phyloP scores from a whole-genome alignment of 2,888 invertebrate genomes.

The Trilocha varians region DNA sequence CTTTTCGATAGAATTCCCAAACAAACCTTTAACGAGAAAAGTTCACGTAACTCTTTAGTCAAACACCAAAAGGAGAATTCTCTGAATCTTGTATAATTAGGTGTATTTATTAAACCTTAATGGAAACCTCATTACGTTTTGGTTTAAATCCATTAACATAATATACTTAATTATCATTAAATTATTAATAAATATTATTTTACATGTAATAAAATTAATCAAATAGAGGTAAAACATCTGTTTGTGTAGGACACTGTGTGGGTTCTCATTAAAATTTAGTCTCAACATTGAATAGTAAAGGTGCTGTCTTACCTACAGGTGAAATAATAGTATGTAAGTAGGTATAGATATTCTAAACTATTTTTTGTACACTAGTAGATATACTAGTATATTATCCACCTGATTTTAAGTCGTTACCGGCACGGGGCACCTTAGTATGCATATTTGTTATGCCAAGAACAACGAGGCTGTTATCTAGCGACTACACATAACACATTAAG shows the following conservation, averaged over 20 bases:
- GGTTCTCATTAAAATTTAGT: conserved; percentile 27
- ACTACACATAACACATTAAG: conserved; percentile 1
- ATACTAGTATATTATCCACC: too few species aligned
- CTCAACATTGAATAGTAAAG: conserved; percentile 17
- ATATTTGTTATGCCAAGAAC: too few species aligned
- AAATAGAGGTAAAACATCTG: conserved; percentile 28
- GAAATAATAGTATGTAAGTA: background rate
- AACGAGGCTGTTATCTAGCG: background rate
- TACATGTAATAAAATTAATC: conserved; percentile 17
- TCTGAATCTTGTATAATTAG: background rate
- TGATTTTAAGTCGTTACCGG: too few species aligned
- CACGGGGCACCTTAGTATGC: too few species aligned
- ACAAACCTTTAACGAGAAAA: background rate
- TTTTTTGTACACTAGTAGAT: background rate
- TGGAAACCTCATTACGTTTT: background rate
- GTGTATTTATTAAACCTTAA: background rate
- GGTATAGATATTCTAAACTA: too few species aligned
- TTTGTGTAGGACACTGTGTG: conserved; percentile 38
- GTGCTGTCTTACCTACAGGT: background rate
- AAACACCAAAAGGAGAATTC: background rate
- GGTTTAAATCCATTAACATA: background rate
- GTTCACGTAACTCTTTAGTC: background rate
- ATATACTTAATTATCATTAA: background rate
- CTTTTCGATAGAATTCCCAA: background rate
- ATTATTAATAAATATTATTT: conserved; percentile 8